Conservation (phyloP, 2,888 invertebrate genomes). For the Lottia gigantea region DNA sequence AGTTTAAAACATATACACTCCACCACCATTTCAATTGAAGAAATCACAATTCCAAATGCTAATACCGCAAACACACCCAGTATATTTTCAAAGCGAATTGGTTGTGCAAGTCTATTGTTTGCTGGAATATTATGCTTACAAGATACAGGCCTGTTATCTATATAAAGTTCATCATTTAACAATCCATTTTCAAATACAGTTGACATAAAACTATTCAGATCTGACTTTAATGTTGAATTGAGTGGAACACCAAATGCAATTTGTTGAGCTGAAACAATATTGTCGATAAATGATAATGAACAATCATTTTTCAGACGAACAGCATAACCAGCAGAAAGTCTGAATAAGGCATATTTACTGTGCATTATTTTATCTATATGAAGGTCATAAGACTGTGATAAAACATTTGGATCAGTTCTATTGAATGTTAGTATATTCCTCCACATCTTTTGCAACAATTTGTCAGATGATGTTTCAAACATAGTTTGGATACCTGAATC, state of each 20-base stretch:
- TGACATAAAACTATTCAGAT: neutral
- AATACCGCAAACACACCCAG: too few relatives aligned
- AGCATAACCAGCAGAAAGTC: too few relatives aligned
- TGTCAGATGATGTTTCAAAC: neutral
- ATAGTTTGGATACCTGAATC: neutral
- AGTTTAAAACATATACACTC: too few relatives aligned
- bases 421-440: neutral
- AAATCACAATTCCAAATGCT: too few relatives aligned
- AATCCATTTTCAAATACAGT: conserved; percentile 1
- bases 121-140: too few relatives aligned
- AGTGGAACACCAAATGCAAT: neutral
- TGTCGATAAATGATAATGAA: neutral
- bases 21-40: too few relatives aligned
- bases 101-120: too few relatives aligned
- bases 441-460: neutral
- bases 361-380: neutral
- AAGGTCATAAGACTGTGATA: neutral
- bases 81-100: too few relatives aligned
- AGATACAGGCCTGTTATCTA: too few relatives aligned
- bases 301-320: neutral
- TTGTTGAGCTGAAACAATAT: neutral
- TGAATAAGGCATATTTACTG: neutral
- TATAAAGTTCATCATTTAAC: neutral
- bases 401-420: neutral
- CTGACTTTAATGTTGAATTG: neutral